Evolutionary conservation across 2,113 vertebrate genomes (phyloP), one percentile per base, ranked within the genome.

Genomic region (Proterorhinus semilunaris): DNA sequence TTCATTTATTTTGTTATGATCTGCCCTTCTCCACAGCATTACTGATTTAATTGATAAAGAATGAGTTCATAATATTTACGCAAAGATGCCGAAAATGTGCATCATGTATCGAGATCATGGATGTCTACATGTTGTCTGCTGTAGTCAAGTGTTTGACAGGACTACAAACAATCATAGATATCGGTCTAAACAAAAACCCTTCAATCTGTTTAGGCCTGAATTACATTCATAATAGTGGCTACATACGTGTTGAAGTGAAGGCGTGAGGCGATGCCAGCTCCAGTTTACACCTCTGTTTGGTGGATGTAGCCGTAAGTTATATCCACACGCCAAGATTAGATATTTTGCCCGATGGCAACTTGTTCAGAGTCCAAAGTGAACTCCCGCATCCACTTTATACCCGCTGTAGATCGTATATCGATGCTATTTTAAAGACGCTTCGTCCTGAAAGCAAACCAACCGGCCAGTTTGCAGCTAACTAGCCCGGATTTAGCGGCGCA

Each of bases 261-360:
- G 71, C 36, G 61, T 50, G 72, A 76, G 49, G 44, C 83, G 83
- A 79, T 69, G 77, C 72, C 84, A 78, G 84, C 83, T 91, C 84
- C 81, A 85, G 81, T 71, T 76, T 83, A 79, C 21, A 67, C 63
- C 47, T 27, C 48, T 72, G 42, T 62, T 27, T 27, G 8, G 72
- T 7, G 15, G 74, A 62, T 57, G 15, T 59, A 36, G 46, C 8
- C 61, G 62, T 10, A 54, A 66, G 11, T 15, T 0, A 52, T 61
- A 66, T 69, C 66, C 49, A 57, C 10, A n/a, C 7, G 9, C 6
- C 36, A 52, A 62, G 65, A 50, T 73, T 51, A 63, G 2, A 66
- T 66, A 27, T 75, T 65, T 80, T 75, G 66, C 83, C 68, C 12
- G 62, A 1, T 0, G 11, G 11, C 7, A 1, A 46, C 64, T 44